Evolutionary conservation across 2,797 vertebrate genomes (phyloP).

Genomic region (Orientallactaga sibirica): DNA sequence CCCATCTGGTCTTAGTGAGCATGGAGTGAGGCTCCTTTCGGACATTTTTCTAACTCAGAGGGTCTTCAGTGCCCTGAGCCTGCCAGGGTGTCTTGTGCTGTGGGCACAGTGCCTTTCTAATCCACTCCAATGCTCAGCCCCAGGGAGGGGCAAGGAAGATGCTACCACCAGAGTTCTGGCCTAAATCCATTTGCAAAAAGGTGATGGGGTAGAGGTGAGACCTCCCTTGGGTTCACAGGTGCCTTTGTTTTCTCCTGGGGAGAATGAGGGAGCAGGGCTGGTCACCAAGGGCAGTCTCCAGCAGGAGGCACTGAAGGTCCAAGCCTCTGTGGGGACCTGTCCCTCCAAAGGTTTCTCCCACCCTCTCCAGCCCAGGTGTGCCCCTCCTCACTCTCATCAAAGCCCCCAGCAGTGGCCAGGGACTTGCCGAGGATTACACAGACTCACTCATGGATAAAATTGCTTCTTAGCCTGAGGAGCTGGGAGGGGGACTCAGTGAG

Average conservation of each 20-base stretch:
- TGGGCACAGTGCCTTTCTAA: neutral
- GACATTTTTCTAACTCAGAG: neutral
- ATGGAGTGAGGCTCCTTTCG: neutral
- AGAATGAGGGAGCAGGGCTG: fast-evolving
- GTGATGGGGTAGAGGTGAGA: too few species aligned
- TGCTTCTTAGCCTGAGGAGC: constrained; percentile 61
- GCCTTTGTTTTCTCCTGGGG: neutral
- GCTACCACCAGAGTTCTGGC: too few species aligned
- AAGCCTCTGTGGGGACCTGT: neutral
- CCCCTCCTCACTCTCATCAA: neutral
- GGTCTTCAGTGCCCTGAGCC: neutral
- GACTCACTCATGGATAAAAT: constrained; percentile 80
- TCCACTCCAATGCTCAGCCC: neutral
- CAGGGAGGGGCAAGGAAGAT: neutral
- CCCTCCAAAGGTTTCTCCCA: neutral
- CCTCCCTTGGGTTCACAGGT: neutral
- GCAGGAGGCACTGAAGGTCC: neutral
- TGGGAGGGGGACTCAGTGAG: fast-evolving
- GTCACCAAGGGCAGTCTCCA: neutral
- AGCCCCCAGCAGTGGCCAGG: neutral
- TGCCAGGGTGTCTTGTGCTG: neutral
- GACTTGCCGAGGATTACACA: neutral
- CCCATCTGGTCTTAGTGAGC: neutral
- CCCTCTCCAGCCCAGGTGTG: neutral
- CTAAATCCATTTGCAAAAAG: neutral